Evolutionary conservation across 2,888 invertebrate genomes (phyloP), one percentile per base, ranked within the genome.

Genomic region (Aporophyla lueneburgensis): DNA sequence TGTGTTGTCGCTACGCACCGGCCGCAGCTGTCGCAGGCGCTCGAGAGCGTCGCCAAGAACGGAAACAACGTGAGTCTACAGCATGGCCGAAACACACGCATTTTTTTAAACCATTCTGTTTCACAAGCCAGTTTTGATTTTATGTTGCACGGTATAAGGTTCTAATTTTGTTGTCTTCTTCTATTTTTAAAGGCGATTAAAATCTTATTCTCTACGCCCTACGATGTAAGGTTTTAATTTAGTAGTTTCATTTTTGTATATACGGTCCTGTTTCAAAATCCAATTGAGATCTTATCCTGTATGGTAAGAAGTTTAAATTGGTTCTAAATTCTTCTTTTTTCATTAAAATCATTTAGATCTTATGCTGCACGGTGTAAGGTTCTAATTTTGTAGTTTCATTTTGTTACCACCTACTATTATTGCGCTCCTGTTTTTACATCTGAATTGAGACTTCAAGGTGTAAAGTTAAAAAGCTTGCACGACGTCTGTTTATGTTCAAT

Each of bases 1-100:
- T 95, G 94, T 96, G 92, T 95, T 95, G 94, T 95, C 93, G 95
- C 93, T 91, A 92, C 93, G 93, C 93, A 92, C 93, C 92, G 93
- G 91, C 89, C 91, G 93, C 96, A 96, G 96, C 95, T 96, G 92
- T 94, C 96, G 89, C 96, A 98, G 97, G 97, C 97, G 97, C 97
- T 98, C 97, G 98, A 98, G 97, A 97, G 97, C 93, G 97, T 97
- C 90, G 96, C 97, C 94, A 97, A 97, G 96, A 97, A 97, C 94
- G 97, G 97, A 95, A 97, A 97, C 97, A 96, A 94, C 93, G 96
- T 96, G 96, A 96, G 96, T 96, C 92, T 87, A 86, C 89, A 90
- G 95, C 96, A 96, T 95, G 95, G 92, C 93, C 91, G 86, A 89
- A 87, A 81, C 88, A 86, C 84, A 85, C 86, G 84, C 86, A 80